Evolutionary conservation across 2,113 vertebrate genomes (phyloP), one percentile per base, ranked within the genome.

Genomic region (Accipiter cooperii): DNA sequence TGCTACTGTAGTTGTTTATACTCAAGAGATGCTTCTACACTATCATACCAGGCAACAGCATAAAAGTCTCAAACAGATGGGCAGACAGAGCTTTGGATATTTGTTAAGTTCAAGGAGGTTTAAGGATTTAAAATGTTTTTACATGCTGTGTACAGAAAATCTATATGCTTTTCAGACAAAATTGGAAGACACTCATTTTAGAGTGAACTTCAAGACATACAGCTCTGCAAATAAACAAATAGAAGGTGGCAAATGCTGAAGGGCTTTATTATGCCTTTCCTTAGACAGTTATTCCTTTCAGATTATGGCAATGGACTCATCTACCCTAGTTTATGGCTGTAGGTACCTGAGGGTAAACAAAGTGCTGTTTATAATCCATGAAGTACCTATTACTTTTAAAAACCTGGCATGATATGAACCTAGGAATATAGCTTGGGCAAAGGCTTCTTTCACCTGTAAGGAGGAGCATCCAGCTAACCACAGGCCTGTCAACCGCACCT

Each of bases 41-140:
- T 31, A 40, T 33, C 61, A 38, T 8, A 76, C 20, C 66, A 87
- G 60, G 78, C 55, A 78, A 75, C 40, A 65, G 60, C 73, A 71
- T 3, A 68, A 46, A 47, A 49, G 38, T 65, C 68, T 61, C 46
- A 14, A 79, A 76, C 93, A 95, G 91, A 90, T 83, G 93, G 79
- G 88, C 79, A 95, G 81, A 87, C 87, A 85, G 40, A 93, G 96
- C 89, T 95, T 83, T 85, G 79, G 70, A 10, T 33, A 64, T 79
- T 71, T 8, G 2, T 85, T 44, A 74, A 33, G 55, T 84, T 90
- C 70, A 85, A 76, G 75, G 33, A 82, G 75, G 83, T 82, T 95
- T 88, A 94, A 83, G 75, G 91, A 64, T 68, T 96, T 88, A 85
- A 88, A 75, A 79, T 54, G 57, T 90, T 93, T 93, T 87, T 36